phyloP scores from a whole-genome alignment of 2,888 invertebrate genomes.

The Notocelia uddmanniana region DNA sequence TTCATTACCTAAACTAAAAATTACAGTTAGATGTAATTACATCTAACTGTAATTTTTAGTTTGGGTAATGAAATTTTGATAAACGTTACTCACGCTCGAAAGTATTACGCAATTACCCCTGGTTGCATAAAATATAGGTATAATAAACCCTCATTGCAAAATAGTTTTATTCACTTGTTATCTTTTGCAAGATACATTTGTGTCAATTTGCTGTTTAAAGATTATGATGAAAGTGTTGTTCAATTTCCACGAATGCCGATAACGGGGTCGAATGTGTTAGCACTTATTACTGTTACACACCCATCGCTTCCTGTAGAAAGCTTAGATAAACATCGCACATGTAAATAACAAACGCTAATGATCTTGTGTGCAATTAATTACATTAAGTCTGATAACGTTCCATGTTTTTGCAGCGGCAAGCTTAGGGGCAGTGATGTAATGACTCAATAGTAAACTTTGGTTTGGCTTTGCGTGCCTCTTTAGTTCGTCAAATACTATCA shows the following conservation, averaged over 20 bases:
- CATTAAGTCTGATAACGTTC: slow-evolving; percentile 27
- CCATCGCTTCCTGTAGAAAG: slow-evolving; percentile 76
- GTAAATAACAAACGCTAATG: slow-evolving; percentile 43
- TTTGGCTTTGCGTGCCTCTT: neutral
- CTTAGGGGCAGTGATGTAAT: slow-evolving; percentile 24
- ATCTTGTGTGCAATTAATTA: slow-evolving; percentile 50
- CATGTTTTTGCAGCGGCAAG: slow-evolving; percentile 19
- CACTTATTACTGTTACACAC: slow-evolving; percentile 63
- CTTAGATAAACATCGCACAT: slow-evolving; percentile 61
- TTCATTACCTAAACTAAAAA: no score
- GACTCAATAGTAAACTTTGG: neutral
- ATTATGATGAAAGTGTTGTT: slow-evolving; percentile 30
- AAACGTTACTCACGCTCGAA: no score
- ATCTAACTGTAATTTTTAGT: no score
- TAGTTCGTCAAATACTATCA: no score
- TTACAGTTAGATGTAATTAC: no score
- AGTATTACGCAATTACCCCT: no score
- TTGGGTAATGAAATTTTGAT: no score
- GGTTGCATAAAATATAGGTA: neutral
- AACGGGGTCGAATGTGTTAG: slow-evolving; percentile 75
- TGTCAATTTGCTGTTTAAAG: slow-evolving; percentile 42
- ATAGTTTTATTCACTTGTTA: neutral
- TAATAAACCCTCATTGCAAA: no score
- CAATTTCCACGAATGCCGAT: slow-evolving; percentile 53
- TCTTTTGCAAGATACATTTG: slow-evolving; percentile 34